Evolutionary conservation across 2,888 invertebrate genomes (phyloP).

Genomic region (Xestia sexstrigata): DNA sequence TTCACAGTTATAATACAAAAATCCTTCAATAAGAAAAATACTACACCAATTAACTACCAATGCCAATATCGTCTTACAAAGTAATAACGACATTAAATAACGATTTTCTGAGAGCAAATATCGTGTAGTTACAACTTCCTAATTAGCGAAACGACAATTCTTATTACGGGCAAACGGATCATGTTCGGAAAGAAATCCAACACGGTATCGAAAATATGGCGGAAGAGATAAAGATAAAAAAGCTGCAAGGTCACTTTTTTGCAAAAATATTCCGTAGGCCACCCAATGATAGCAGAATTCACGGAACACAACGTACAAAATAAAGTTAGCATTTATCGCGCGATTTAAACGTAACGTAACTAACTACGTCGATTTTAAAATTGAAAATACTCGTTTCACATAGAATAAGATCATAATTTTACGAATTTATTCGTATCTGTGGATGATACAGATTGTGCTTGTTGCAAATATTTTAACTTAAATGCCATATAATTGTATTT

Average conservation of each 20-base stretch:
- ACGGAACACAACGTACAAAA: not conserved
- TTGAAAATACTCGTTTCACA: too few species aligned
- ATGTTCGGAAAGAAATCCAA: constrained; percentile 10
- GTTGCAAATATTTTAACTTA: too few species aligned
- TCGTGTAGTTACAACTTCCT: constrained; percentile 14
- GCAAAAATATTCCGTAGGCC: not conserved
- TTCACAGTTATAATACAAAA: not conserved
- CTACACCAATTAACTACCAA: not conserved
- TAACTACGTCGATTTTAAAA: too few species aligned
- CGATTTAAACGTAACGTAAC: too few species aligned
- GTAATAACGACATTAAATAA: not conserved
- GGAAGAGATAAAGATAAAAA: not conserved
- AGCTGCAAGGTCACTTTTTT: not conserved
- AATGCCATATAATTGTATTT: too few species aligned
- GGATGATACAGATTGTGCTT: too few species aligned
- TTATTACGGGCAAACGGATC: constrained; percentile 36
- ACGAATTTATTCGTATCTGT: too few species aligned
- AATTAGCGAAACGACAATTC: constrained; percentile 48
- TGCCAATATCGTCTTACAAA: not conserved
- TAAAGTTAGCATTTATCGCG: not conserved
- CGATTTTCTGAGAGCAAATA: constrained; percentile 8
- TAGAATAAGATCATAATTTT: too few species aligned
- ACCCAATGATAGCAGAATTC: not conserved
- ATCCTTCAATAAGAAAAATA: not conserved
- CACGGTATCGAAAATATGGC: constrained; percentile 9